Percentiles rank a stretch among this genome's conserved stretches.
Evolutionary conservation across 2,113 vertebrate genomes (phyloP).

Genomic region (Petaurus breviceps): DNA sequence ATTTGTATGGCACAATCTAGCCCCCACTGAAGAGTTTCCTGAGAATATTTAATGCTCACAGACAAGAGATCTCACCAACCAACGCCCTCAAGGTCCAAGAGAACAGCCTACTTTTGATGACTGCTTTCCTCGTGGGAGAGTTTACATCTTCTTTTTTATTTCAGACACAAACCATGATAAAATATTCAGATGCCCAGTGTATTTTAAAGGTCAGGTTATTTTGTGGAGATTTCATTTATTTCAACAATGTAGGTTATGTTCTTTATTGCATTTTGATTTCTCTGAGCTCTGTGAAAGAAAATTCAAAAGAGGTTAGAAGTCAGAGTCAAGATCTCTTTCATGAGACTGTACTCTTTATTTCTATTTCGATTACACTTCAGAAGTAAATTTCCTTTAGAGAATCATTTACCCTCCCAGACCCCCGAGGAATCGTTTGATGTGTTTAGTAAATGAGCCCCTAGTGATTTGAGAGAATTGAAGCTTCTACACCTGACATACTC

Average conservation of each 20-base stretch:
- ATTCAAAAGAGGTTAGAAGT: background rate
- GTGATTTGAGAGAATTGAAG: background rate
- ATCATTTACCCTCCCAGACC: background rate
- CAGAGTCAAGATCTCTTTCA: background rate
- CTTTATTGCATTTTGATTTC: background rate
- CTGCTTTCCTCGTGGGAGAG: background rate
- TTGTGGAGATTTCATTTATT: background rate
- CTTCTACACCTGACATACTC: conserved; percentile 31
- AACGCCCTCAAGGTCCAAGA: background rate
- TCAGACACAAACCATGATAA: background rate
- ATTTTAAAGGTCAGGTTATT: background rate
- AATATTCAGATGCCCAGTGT: conserved; percentile 1
- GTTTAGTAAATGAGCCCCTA: background rate
- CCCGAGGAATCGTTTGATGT: background rate
- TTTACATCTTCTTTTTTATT: conserved; percentile 23
- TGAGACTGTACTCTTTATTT: background rate
- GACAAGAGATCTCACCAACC: background rate
- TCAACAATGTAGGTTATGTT: background rate
- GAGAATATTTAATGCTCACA: background rate
- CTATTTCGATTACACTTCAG: background rate
- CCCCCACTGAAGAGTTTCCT: background rate
- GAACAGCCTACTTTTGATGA: background rate
- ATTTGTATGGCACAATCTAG: background rate
- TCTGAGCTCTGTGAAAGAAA: background rate
- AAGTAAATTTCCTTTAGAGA: background rate